Percentiles rank a stretch among this genome's conserved stretches.
phyloP scores from a whole-genome alignment of 2,113 vertebrate species.

The Dunckerocampus dactyliophorus region DNA sequence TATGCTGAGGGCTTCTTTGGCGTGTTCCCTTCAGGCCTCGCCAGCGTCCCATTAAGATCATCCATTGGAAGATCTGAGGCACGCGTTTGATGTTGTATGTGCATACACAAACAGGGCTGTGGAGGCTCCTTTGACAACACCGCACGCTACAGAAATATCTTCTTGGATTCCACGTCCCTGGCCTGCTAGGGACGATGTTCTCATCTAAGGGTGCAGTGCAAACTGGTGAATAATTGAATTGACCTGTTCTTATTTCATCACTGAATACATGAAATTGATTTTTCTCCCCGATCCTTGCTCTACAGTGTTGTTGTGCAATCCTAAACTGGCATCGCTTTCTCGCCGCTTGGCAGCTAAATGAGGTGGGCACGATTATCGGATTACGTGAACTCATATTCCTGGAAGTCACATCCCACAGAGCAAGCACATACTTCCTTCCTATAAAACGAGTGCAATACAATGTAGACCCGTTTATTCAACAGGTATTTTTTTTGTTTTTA shows the following conservation, averaged over 20 bases:
- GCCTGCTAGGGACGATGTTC: slow-evolving; percentile 56
- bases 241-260: slow-evolving; percentile 64
- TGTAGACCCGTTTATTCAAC: too few relatives aligned
- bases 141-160: slow-evolving; percentile 52
- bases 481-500: too few relatives aligned
- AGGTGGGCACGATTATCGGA: slow-evolving; percentile 25
- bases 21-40: slow-evolving; percentile 57
- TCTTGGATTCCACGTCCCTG: slow-evolving; percentile 47
- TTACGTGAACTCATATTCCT: neutral
- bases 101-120: slow-evolving; percentile 67
- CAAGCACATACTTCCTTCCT: neutral
- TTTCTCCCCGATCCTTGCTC: slow-evolving; percentile 7
- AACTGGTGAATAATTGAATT: slow-evolving; percentile 63
- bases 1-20: slow-evolving; percentile 41
- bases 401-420: neutral
- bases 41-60: slow-evolving; percentile 68
- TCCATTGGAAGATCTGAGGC: slow-evolving; percentile 63
- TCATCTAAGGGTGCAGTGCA: slow-evolving; percentile 47
- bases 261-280: slow-evolving; percentile 50
- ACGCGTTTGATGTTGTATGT: slow-evolving; percentile 69
- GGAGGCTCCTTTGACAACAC: slow-evolving; percentile 63
- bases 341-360: slow-evolving; percentile 17
- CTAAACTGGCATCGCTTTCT: slow-evolving; percentile 5
- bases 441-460: neutral
- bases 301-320: slow-evolving; percentile 26